Percentiles rank a stretch among this genome's conserved stretches.
Evolutionary conservation across 2,113 vertebrate genomes (phyloP).

Genomic region (Microtus richardsoni): DNA sequence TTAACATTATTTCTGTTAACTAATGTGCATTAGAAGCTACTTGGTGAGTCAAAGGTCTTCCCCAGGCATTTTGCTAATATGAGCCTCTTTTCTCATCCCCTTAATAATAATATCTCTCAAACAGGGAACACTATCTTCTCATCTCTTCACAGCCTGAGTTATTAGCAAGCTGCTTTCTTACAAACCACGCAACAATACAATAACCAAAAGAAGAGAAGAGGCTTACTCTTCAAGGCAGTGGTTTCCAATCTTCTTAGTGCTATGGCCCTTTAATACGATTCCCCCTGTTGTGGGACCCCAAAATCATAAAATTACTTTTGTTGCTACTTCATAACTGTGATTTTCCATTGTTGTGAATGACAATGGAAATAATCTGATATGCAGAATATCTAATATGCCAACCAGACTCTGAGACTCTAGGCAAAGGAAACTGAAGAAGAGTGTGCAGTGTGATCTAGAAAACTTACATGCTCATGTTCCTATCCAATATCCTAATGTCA

Average conservation of each 20-base stretch:
- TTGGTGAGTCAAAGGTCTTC: neutral
- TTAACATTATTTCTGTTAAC: neutral
- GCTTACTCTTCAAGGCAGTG: neutral
- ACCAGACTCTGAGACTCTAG: neutral
- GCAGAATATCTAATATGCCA: neutral
- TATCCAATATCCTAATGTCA: too few species aligned
- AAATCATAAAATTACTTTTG: neutral
- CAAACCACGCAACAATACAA: neutral
- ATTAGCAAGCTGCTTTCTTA: neutral
- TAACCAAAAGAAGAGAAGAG: neutral
- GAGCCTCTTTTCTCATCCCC: neutral
- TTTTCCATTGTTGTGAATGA: neutral
- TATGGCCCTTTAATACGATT: neutral
- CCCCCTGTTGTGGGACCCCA: neutral
- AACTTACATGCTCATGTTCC: neutral
- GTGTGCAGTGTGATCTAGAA: fast-evolving
- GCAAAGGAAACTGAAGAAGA: neutral
- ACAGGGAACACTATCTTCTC: neutral
- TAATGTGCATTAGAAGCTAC: neutral
- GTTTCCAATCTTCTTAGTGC: neutral
- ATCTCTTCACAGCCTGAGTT: neutral
- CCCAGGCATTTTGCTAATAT: neutral
- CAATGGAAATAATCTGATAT: neutral
- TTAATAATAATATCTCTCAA: neutral
- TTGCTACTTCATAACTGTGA: neutral